Conservation (phyloP, 37 sponge, comb jelly and placozoan species). For the Spongia lamella region DNA sequence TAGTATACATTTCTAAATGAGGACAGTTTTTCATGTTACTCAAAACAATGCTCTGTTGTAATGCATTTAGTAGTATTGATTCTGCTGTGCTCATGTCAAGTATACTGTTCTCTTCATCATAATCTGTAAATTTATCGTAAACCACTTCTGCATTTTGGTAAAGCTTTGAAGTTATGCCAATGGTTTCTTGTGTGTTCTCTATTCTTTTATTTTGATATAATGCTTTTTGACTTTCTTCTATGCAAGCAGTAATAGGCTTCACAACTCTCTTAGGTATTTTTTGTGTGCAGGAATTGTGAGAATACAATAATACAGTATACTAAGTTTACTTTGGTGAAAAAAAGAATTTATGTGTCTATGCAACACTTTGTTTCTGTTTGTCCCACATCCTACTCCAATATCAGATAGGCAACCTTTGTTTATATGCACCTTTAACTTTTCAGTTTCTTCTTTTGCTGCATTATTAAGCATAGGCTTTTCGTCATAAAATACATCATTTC, state of each 20-base stretch:
- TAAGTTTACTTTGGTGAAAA: constrained; percentile 10
- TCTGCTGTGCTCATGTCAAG: neutral
- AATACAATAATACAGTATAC: constrained; percentile 23
- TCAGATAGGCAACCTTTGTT: constrained; percentile 37
- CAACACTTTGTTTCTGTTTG: constrained; percentile 37
- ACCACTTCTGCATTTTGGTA: no score
- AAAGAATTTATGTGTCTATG: constrained; percentile 29
- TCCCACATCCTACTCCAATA: constrained; percentile 32
- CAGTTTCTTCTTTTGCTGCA: constrained; percentile 19
- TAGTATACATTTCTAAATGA: no score
- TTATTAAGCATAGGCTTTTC: neutral
- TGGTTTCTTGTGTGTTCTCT: no score
- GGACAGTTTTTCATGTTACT: no score
- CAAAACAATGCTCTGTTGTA: no score
- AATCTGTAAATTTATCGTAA: no score
- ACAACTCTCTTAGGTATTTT: neutral
- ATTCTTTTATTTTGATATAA: no score
- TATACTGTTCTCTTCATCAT: no score
- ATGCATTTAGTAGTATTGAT: constrained; percentile 3
- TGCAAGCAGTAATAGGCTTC: neutral
- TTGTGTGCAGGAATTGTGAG: constrained; percentile 19
- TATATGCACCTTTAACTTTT: constrained; percentile 19
- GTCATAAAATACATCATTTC: constrained; percentile 8
- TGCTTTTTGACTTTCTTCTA: no score
- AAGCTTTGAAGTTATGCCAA: no score